Evolutionary conservation across 2,113 vertebrate genomes (phyloP), one percentile per base, ranked within the genome.

Genomic region (Pseudorectes ferrugineus): DNA sequence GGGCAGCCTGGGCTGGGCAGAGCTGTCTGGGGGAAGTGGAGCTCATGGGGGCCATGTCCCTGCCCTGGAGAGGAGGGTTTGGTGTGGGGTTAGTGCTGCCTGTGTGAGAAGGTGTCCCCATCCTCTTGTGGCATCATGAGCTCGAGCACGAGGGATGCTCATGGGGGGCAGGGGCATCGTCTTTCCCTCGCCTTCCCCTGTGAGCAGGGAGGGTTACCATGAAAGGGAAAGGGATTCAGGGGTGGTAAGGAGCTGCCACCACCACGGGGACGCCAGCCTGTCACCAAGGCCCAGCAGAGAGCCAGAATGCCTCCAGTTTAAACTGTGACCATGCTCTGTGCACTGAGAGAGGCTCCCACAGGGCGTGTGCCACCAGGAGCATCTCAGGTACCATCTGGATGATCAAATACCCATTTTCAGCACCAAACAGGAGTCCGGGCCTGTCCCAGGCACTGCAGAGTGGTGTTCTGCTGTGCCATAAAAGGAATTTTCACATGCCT

Each of bases 81-180:
- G 48, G 29, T 40, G 55, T 2, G 9, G 43, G 42, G 16, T 46
- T 36, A 26, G 48, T 2, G n/a, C 63, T 52, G 15, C 33, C 18
- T 33, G 14, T 36, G 25, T 29, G 54, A 29, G 31, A 76, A 58
- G 0, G 2, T 45, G 49, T 40, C 43, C 21, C 21, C 23, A 9
- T 12, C 19, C 28, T 76, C 45, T 31, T 2, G 1, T 4, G n/a
- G 20, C 36, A 46, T 29, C 14, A 0, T 22, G 23, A 57, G 66
- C 42, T 51, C 0, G 0, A 67, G 58, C 63, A 49, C 0, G 0
- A 29, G 25, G 36, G 45, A 5, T 51, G 21, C 9, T 24, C 2
- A 0, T 2, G 18, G 20, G 13, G 13, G 26, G 26, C 48, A 68
- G 38, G 40, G 14, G 1, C 43, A 31, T 24, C 1, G 1, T 14